A percentile compares a stretch with the other conserved stretches of the same genome.
These are phyloP conservation scores for Coregonus sp. DNA, from an alignment of 2,797 vertebrate genomes.

Conservation along the genomic window DNA sequence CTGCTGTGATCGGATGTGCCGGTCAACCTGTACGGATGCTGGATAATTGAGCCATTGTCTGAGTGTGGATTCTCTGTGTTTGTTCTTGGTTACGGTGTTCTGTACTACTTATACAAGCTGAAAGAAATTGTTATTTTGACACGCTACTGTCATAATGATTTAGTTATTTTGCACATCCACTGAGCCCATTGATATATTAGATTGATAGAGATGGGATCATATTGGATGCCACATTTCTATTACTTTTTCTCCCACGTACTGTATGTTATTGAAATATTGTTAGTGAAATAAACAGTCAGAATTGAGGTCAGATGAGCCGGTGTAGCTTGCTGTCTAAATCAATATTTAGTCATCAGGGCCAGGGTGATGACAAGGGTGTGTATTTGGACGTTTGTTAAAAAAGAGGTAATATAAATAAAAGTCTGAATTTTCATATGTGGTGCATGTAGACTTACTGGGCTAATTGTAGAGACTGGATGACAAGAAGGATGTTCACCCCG, in stretches of 20 bases:
- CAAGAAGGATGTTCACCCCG: slow-evolving; percentile 41
- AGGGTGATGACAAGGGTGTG: not conserved
- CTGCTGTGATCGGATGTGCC: slow-evolving; percentile 23
- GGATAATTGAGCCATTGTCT: slow-evolving; percentile 56
- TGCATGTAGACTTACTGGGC: slow-evolving; percentile 35
- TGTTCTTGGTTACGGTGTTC: slow-evolving; percentile 18
- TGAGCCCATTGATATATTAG: not conserved
- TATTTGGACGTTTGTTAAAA: slow-evolving; percentile 35
- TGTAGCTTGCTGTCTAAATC: slow-evolving; percentile 29
- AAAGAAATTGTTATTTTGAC: not conserved
- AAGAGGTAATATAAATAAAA: slow-evolving; percentile 44
- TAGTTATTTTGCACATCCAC: not conserved
- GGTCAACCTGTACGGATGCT: slow-evolving; percentile 65
- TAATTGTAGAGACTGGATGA: slow-evolving; percentile 56
- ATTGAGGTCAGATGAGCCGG: slow-evolving; percentile 27
- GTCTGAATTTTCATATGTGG: slow-evolving; percentile 52
- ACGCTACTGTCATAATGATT: not conserved
- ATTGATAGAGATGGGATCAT: not conserved
- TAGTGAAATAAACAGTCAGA: not conserved
- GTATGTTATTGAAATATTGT: not conserved
- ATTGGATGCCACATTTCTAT: not conserved
- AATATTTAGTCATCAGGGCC: slow-evolving; percentile 46
- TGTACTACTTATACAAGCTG: slow-evolving; percentile 15
- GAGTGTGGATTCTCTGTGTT: not conserved
- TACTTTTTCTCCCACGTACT: not conserved